phyloP scores from a whole-genome alignment of 92 coral and sea anemone genomes.

The Diadumene lineata region DNA sequence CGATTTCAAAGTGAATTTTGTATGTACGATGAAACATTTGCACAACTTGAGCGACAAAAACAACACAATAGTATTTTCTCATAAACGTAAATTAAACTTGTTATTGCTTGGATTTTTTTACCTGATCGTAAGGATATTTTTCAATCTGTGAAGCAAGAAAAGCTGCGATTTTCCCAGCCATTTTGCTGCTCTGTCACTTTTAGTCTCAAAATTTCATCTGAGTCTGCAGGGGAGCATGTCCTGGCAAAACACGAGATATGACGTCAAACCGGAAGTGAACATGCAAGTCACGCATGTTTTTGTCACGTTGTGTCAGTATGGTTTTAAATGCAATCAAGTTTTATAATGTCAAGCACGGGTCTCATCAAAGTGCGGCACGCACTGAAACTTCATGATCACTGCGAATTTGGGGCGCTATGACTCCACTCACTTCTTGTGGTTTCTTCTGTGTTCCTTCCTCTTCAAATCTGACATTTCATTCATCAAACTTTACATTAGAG shows the following conservation, averaged over 20 bases:
- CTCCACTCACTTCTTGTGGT: too few species aligned
- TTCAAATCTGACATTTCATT: too few species aligned
- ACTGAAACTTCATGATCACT: too few species aligned
- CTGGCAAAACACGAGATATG: not conserved
- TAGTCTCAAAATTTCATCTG: not conserved
- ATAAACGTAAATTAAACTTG: not conserved
- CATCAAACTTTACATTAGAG: too few species aligned
- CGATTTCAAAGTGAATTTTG: not conserved
- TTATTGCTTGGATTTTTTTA: not conserved
- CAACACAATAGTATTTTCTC: not conserved
- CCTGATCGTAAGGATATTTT: slow-evolving; percentile 20
- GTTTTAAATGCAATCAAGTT: not conserved
- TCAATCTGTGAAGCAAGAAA: slow-evolving; percentile 1
- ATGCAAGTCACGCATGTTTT: not conserved
- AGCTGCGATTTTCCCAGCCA: not conserved
- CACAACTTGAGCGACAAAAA: not conserved
- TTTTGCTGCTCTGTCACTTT: not conserved
- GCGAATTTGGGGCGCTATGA: too few species aligned
- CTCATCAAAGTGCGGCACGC: too few species aligned
- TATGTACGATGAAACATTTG: not conserved
- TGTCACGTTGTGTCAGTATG: not conserved
- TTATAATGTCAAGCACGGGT: too few species aligned
- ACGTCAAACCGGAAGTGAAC: not conserved
- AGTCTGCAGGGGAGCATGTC: not conserved
- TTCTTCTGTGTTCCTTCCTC: too few species aligned